Percentiles rank a stretch among this genome's conserved stretches.
phyloP scores from a whole-genome alignment of 2,888 invertebrate species.

The Lepidochrysops patricia region DNA sequence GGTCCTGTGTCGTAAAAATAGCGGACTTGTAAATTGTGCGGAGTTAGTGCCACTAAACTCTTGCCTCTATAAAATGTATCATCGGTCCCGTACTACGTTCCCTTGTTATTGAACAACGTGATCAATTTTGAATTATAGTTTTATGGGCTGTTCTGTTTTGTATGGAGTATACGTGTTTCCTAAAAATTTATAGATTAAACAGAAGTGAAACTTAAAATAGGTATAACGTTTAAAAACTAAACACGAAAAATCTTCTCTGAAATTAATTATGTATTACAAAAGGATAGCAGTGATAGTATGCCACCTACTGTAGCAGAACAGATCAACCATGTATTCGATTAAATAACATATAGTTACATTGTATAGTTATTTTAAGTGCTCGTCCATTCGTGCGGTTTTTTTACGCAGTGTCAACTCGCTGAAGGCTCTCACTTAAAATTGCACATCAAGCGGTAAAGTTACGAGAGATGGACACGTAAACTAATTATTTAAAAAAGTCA shows the following conservation, averaged over 20 bases:
- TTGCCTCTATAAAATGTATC: conserved; percentile 60
- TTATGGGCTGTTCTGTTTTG: neutral
- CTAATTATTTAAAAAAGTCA: conserved; percentile 13
- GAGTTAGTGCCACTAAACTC: conserved; percentile 58
- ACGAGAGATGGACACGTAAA: neutral
- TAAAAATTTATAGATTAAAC: too few species aligned
- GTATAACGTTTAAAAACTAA: too few species aligned
- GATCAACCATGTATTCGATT: too few species aligned
- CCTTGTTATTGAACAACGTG: conserved; percentile 10
- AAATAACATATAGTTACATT: too few species aligned
- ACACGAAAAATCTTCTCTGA: too few species aligned
- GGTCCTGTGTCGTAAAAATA: neutral
- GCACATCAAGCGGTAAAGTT: neutral
- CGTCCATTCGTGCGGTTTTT: neutral
- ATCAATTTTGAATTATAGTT: conserved; percentile 11
- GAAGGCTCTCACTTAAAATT: neutral
- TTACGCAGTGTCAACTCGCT: neutral
- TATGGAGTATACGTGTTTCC: too few species aligned
- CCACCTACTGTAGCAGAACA: too few species aligned
- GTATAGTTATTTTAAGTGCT: too few species aligned
- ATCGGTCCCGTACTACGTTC: conserved; percentile 30
- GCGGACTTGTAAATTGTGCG: conserved; percentile 4
- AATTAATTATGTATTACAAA: too few species aligned
- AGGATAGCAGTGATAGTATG: too few species aligned
- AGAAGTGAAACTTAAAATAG: too few species aligned